Base-by-base conservation (phyloP, 2,797 vertebrate species). In the Chiroxiphia lanceolata region DNA sequence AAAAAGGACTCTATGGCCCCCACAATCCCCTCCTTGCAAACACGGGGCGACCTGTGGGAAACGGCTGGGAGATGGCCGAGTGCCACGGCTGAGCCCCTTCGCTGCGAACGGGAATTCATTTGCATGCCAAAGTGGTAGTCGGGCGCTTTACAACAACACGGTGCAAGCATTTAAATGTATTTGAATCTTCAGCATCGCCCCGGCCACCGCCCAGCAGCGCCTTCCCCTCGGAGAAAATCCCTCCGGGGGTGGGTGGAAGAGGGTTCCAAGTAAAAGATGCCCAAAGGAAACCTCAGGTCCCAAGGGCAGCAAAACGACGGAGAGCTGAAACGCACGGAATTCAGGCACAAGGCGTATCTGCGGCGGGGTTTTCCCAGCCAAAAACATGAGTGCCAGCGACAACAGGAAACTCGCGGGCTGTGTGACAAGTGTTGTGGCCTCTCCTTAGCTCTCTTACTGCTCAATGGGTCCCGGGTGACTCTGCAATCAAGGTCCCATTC, bases 21-120 rank as follows among this genome's bases (percentile, higher is more conserved):
- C 60, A 36, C 4, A 19, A 22, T 3, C 53, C 77, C 44, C 40
- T 13, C 47, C 59, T 17, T 3, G 59, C 11, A 33, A 67, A 63
- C 68, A 74, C 6, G 54, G 87, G 87, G 42, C n/a, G 40, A 94
- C 92, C 82, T 69, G 83, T 86, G 95, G 85, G 95, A 90, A 96
- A n/a, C 6, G 4, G 3, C 2, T 11, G 59, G 76, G 70, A 94
- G 78, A 87, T 94, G 91, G 95, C 95, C 0, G 44, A 27, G 76
- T 45, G 94, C 95, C 95, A 90, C 5, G 4, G 87, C 85, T 1
- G 56, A 96, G 89, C 94, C 92, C 92, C 94, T 50, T 56, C 2
- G 19, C 87, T 3, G 50, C 53, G 4, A 18, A 33, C 9, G 0
- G 68, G 56, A n/a, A 5, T 45, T 96, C 87, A 96, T 94, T 94